Base-by-base conservation (phyloP, 2,888 invertebrate genomes). In the Cepaea hortensis region DNA sequence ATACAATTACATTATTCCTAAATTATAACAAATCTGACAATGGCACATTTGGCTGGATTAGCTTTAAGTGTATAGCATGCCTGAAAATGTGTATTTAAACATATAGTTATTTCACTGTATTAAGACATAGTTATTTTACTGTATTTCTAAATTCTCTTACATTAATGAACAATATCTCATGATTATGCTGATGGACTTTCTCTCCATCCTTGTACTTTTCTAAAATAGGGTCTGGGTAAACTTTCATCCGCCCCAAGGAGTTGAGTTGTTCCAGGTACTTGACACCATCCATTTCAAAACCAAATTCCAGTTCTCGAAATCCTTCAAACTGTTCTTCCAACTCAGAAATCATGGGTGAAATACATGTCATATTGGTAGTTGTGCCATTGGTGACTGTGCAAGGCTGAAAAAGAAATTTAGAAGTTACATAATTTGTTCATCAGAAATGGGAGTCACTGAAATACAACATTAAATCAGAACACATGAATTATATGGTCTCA, bases 271-370 rank as follows among this genome's bases (percentile, higher is more conserved):
- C 89, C 62, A 93, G 87, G 55, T 88, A 83, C 87, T 96, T 96
- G 6, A 99, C 98, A 93, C 98, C 97, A 94, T 99, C 99, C 97
- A 99, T 97, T 91, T 97, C 96, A 94, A 99, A 99, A 62, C 98
- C 99, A 94, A 98, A 99, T 94, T 98, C 97, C 88, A 87, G 86
- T 70, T 81, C 82, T 76, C 75, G 84, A 68, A 83, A 81, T 72
- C 87, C 82, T 15, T 80, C 83, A 48, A 79, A 18, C 75, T 48
- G 81, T n/a, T 76, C 68, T 9, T 82, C 84, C 13, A 85, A 76
- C 68, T 79, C 87, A 18, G 87, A 81, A 18, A 89, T 84, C 23
- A 70, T 81, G 20, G 92, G 92, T 13, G 91, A 88, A 18, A 83
- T 73, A 55, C 91, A 91, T 15, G 85, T 85, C 87, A 90, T 87